Base-by-base conservation (phyloP, 2,113 vertebrate genomes). In the Tupaia tana region DNA sequence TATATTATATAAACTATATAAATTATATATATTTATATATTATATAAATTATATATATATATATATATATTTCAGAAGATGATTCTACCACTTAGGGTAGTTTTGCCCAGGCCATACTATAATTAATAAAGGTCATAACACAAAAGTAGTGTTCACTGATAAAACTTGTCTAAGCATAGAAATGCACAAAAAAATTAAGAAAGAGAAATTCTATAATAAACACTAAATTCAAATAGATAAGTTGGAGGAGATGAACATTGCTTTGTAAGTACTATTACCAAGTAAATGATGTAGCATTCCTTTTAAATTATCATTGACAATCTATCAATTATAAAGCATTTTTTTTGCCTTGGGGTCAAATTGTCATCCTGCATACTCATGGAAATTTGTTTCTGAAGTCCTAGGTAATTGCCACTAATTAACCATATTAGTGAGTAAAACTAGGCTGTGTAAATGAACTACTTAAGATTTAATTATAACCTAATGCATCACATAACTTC, bases 381-480 rank as follows among this genome's bases (percentile, higher is more conserved):
- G 43, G 31, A 94, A 91, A 93, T 93, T 84, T 91, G 63, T 78
- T 95, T 95, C 31, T 91, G 13, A 69, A 56, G 10, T 94, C 19
- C 14, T 73, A 71, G 8, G 18, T 93, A 89, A 83, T 94, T 74
- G 22, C 22, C 25, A 67, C 79, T 91, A 95, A 87, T 93, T 90
- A 84, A 87, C 13, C 77, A 2, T 20, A 90, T 90, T 87, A 34
- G 43, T 89, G 67, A 61, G 18, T 90, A 90, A 96, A 89, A 80
- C 3, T 74, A 75, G 54, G 10, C 43, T 80, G 66, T 31, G 15
- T 84, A 84, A 89, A 67, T 75, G 70, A 96, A 86, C 61, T 67
- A 93, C 7, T 94, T 93, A 91, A 79, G 75, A 84, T 84, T 92
- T 88, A 91, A 84, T 64, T 96, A 80, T 54, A 94, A 86, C 63